Base-by-base conservation (phyloP, 2,797 vertebrate genomes). In the Kryptopterus vitreolus region DNA sequence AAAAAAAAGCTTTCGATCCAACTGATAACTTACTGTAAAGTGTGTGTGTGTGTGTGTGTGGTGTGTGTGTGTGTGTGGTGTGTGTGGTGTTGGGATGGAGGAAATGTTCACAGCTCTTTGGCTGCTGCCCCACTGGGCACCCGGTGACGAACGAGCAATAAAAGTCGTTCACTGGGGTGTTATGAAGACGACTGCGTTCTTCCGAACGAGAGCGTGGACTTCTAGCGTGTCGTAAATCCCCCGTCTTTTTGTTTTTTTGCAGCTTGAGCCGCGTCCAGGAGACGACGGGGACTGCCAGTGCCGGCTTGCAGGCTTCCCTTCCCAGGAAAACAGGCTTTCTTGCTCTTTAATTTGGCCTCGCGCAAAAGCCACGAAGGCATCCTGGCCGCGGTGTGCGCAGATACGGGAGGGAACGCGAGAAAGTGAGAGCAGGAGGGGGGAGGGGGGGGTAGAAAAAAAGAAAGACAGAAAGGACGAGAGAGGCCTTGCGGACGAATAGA, bases 261-360 rank as follows among this genome's bases (percentile, higher is more conserved):
- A 80, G 66, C 24, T 68, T 81, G 82, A 74, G 63, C 29, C 43
- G 77, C 78, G 82, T 15, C 63, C 66, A 83, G 83, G 82, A 72
- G 78, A 87, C 76, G 76, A 81, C 33, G 76, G 58, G 53, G 62
- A 76, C n/a, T 63, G 61, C 82, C 82, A 82, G 70, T 57, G 52
- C 72, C 68, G 75, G 48, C 66, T 69, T 48, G 8, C 46, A 46
- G 26, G 69, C 50, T 72, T 85, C 20, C 83, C 84, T 90, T 89
- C 81, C 86, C 81, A 80, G 81, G 82, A 87, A 87, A 84, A 31
- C 50, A 82, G 69, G 72, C 63, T 33, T 81, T 76, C 68, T 82
- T 84, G 79, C 83, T 82, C 75, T 81, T 81, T 82, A 84, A 91
- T 87, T 66, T 83, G 77, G 82, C 84, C 80, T 82, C 46, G 78